phyloP scores from a whole-genome alignment of 2,113 vertebrate genomes.

The Tachycineta bicolor region DNA sequence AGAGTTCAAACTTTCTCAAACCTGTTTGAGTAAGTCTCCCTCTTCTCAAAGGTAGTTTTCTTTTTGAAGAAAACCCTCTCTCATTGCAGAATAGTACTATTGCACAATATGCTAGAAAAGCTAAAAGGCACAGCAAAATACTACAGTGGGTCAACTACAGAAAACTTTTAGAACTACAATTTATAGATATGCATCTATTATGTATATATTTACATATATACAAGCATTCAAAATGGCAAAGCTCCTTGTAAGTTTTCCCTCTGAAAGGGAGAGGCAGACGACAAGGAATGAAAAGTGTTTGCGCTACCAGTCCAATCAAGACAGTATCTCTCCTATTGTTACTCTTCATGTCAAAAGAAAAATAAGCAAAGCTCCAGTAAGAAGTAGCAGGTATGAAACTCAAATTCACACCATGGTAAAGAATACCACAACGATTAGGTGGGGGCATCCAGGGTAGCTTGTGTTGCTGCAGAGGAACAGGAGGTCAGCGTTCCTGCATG shows the following conservation, averaged over 20 bases:
- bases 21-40: not conserved
- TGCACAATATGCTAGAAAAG: not conserved
- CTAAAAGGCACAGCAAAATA: not conserved
- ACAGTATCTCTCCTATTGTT: not conserved
- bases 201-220: not conserved
- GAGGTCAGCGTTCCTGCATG: fast-evolving
- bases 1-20: not conserved
- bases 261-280: not conserved
- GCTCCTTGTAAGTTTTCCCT: not conserved
- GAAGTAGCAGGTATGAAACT: not conserved
- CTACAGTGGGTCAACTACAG: not conserved
- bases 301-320: not conserved
- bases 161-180: not conserved
- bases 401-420: not conserved
- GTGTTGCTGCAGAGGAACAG: not conserved
- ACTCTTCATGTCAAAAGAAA: not conserved
- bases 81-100: not conserved
- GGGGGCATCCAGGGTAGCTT: not conserved
- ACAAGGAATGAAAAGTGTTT: not conserved
- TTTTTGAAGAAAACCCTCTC: not conserved
- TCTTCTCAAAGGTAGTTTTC: not conserved
- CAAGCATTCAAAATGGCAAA: not conserved
- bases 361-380: not conserved
- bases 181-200: not conserved
- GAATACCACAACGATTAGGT: not conserved